Evolutionary conservation across 2,113 vertebrate species (phyloP), one percentile per base, ranked within the genome.

Genomic region (Ameiurus melas): DNA sequence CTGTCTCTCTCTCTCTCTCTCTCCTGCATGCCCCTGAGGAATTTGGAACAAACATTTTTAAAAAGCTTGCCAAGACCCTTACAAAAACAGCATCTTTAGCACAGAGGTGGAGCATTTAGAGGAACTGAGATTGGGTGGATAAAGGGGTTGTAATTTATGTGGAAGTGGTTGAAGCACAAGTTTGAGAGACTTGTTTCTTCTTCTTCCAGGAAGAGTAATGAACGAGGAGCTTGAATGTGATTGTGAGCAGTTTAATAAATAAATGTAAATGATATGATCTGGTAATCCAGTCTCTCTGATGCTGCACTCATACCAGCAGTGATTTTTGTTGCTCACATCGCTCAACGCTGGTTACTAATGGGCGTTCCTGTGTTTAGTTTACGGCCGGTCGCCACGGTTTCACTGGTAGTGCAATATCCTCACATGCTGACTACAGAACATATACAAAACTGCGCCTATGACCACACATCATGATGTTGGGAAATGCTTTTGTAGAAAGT

Each of bases 11-110:
- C 85, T 55, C 33, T 39, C 36, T 58, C 60, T 14, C 30, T 51
- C 85, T 79, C 64, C 39, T 83, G 30, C 62, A 25, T 83, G 77
- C 43, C 85, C 85, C 75, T 79, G 71, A 88, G 89, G 87, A 91
- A 90, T 90, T 73, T 83, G 10, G 60, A 68, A 71, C 85, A 83
- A 88, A 85, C 85, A 70, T n/a, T 66, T 66, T 64, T 51, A 87
- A 55, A 77, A 71, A 30, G 27, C 47, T 90, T 75, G 57, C 55
- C 57, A 71, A 57, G 68, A 73, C 85, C 55, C 47, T 87, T 71
- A 51, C 5, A 22, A 81, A 39, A 60, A 12, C 66, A 57, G 6
- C 39, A 78, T 90, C 75, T 85, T 88, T 22, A 83, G 14, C 51
- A 43, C 25, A 22, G 55, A 62, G 57, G 55, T 71, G 39, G 57